Base-by-base conservation (phyloP, 2,888 invertebrate genomes). In the Carcina quercana region DNA sequence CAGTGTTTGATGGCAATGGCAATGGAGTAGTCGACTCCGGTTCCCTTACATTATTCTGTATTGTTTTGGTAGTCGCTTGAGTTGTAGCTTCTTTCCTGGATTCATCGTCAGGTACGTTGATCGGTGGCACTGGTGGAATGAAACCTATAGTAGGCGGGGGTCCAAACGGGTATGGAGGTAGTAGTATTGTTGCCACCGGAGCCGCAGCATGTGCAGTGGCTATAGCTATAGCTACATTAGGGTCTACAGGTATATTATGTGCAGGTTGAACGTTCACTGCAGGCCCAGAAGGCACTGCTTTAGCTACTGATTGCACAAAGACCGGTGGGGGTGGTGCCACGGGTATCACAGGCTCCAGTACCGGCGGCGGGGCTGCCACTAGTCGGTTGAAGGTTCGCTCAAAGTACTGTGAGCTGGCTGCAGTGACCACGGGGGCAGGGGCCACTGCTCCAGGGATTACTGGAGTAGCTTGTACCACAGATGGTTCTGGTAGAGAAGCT, bases 341-440 rank as follows among this genome's bases (percentile, higher is more conserved):
- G 8, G 45, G 47, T 24, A 37, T 39, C 2, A 42, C 39, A 10
- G 61, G 29, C 19, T 25, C 25, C 5, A 25, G 5, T 41, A 50
- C 36, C 11, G 51, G 53, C 2, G 66, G 65, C 3, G 66, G 64
- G 19, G 73, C 70, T 5, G 70, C 66, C 2, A 83, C 64, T 22
- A 79, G 55, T 15, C 70, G 73, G 53, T 91, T 89, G 67, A 87
- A 89, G 25, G 86, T 89, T 43, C 89, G 85, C 30, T 89, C 86
- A 45, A 90, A 82, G 38, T 89, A 88, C 60, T 91, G 90, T 25
- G 89, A 89, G 58, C 90, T 90, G 33, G 87, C 85, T 1, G 90
- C 87, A 0, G 91, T 88, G 3, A 90, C 88, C 20, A 88, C 82
- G 6, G 87, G 86, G 1, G 83, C 76, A 2, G 35, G 34, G 34